Conservation (phyloP, 1,140 invertebrate genomes). For the Drosophila pandora region DNA sequence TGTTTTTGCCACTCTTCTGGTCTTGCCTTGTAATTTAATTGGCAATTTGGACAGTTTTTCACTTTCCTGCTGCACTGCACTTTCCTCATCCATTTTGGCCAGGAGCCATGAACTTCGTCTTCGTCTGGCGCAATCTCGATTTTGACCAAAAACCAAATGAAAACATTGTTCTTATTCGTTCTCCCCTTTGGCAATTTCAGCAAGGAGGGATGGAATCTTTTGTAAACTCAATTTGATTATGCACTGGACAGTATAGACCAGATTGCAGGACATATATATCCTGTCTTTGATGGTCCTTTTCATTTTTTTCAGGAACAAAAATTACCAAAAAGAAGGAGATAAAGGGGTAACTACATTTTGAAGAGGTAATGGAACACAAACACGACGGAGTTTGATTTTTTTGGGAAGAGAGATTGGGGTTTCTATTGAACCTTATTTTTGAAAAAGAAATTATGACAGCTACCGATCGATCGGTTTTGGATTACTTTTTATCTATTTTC, state of each 20-base stretch:
- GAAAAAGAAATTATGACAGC: background rate
- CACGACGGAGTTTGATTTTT: conserved; percentile 12
- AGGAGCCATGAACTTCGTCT: conserved; percentile 47
- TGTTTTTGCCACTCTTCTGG: conserved; percentile 15
- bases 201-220: conserved; percentile 26
- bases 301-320: conserved; percentile 3
- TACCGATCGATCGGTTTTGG: background rate
- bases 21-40: conserved; percentile 62
- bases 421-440: background rate
- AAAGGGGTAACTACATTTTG: background rate
- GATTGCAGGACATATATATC: conserved; percentile 17
- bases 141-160: conserved; percentile 28
- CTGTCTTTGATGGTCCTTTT: conserved; percentile 3
- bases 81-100: conserved; percentile 43
- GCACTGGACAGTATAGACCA: conserved; percentile 19
- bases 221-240: conserved; percentile 47
- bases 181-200: conserved; percentile 28
- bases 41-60: conserved; percentile 70
- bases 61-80: conserved; percentile 57
- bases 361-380: conserved; percentile 31
- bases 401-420: background rate
- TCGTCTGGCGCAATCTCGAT: conserved; percentile 36
- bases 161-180: conserved; percentile 44
- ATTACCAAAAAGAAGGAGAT: background rate
- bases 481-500: background rate